These are phyloP conservation scores for Rhynchomys soricoides DNA, from an alignment of 2,113 vertebrate genomes.

Conservation along the genomic window DNA sequence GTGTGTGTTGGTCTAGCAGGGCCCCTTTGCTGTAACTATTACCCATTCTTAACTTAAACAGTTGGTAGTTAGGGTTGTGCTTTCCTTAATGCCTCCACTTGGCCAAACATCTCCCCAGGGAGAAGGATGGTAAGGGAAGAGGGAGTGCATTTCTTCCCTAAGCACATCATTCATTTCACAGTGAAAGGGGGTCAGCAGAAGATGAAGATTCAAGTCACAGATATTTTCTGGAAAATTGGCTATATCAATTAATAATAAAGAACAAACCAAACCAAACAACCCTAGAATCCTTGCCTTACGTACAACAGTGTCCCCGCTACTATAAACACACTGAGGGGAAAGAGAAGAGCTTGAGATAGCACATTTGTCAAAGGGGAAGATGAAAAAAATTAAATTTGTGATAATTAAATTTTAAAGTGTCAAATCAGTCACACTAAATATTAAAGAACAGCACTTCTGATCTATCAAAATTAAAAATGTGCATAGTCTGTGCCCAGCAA, in stretches of 20 bases:
- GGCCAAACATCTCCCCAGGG: constrained; percentile 2
- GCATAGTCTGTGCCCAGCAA: background rate
- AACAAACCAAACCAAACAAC: background rate
- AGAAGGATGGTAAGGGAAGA: background rate
- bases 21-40: background rate
- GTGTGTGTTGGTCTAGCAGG: background rate
- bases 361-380: constrained; percentile 67
- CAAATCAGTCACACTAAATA: constrained; percentile 72
- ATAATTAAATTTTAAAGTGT: constrained; percentile 73
- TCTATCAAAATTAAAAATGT: constrained; percentile 70
- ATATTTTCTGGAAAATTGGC: constrained; percentile 28
- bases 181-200: background rate
- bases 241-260: constrained; percentile 43
- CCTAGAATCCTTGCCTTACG: constrained; percentile 6
- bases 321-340: background rate
- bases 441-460: constrained; percentile 67
- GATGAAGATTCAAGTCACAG: constrained; percentile 31
- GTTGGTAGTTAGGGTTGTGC: background rate
- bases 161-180: background rate
- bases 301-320: background rate
- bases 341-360: constrained; percentile 15
- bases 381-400: constrained; percentile 64
- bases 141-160: background rate
- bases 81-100: background rate
- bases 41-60: background rate